Evolutionary conservation across 2,113 vertebrate species (phyloP).

Genomic region (Microcebus lehilahytsara): DNA sequence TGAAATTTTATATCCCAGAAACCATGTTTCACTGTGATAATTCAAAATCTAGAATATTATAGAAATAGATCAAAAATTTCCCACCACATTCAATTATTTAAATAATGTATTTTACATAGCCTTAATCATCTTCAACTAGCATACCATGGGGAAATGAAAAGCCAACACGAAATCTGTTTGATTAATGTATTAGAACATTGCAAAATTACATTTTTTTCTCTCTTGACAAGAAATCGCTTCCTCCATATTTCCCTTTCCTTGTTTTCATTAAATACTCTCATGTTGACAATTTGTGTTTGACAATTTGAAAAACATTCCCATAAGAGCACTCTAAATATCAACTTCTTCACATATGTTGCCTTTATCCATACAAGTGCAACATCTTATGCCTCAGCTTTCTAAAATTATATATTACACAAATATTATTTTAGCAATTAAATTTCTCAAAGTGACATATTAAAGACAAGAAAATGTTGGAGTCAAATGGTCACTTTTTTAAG

Average conservation of each 20-base stretch:
- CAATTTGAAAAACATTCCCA: not conserved
- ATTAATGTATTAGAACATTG: constrained; percentile 7
- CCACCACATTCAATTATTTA: not conserved
- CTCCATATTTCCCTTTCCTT: not conserved
- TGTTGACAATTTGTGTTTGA: not conserved
- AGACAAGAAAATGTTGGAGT: not conserved
- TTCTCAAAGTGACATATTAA: not conserved
- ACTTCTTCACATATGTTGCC: not conserved
- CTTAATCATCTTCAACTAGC: not conserved
- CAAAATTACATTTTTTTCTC: not conserved
- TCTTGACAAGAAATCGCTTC: not conserved
- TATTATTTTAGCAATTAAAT: not conserved
- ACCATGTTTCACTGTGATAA: not conserved
- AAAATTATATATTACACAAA: not conserved
- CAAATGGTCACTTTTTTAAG: not conserved
- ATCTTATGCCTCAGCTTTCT: not conserved
- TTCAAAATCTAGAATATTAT: not conserved
- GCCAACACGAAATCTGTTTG: not conserved
- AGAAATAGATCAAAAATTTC: not conserved
- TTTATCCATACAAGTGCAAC: not conserved
- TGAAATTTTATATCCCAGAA: not conserved
- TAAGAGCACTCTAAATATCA: not conserved
- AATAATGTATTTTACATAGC: not conserved
- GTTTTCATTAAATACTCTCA: not conserved
- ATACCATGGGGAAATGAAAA: not conserved